A percentile compares a stretch with the other conserved stretches of the same genome.
These are phyloP conservation scores for Oreochromis mossambicus DNA, from an alignment of 2,797 vertebrate genomes.

Conservation along the genomic window DNA sequence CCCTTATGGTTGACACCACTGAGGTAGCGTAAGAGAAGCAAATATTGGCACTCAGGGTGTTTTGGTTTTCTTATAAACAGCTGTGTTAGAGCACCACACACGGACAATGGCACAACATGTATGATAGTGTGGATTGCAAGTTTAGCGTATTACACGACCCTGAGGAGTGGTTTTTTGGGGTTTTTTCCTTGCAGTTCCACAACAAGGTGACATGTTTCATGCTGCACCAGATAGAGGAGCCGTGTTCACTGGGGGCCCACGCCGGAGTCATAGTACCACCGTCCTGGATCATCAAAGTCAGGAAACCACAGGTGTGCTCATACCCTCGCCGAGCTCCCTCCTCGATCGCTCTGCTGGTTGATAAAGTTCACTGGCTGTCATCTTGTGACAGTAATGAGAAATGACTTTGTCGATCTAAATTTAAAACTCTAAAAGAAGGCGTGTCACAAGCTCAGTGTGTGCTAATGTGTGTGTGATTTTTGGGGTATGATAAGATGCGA, in stretches of 20 bases:
- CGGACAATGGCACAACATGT: background rate
- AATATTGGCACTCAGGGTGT: background rate
- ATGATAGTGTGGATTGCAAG: background rate
- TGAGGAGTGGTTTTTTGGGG: fast-evolving
- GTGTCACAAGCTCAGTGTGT: background rate
- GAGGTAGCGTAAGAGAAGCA: background rate
- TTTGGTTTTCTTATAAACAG: background rate
- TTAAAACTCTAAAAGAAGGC: conserved; percentile 26
- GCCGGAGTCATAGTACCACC: conserved; percentile 97
- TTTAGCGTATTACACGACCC: background rate
- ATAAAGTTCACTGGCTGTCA: conserved; percentile 24
- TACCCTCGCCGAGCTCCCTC: background rate
- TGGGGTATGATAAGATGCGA: conserved; percentile 28
- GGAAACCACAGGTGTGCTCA: conserved; percentile 90
- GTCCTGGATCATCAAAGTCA: conserved; percentile 99
- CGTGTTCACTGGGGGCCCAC: conserved; percentile 94
- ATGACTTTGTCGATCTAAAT: conserved; percentile 45
- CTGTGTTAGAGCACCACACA: background rate
- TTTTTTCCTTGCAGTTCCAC: conserved; percentile 81
- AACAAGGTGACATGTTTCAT: conserved; percentile 99
- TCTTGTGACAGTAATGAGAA: conserved; percentile 27
- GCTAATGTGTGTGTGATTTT: background rate
- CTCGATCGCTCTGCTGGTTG: background rate
- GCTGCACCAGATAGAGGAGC: conserved; percentile 98
- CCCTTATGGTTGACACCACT: background rate